A percentile compares a stretch with the other conserved stretches of the same genome.
Conservation (phyloP, 1,140 invertebrate genomes). For the Leptestheria dahalacensis region DNA sequence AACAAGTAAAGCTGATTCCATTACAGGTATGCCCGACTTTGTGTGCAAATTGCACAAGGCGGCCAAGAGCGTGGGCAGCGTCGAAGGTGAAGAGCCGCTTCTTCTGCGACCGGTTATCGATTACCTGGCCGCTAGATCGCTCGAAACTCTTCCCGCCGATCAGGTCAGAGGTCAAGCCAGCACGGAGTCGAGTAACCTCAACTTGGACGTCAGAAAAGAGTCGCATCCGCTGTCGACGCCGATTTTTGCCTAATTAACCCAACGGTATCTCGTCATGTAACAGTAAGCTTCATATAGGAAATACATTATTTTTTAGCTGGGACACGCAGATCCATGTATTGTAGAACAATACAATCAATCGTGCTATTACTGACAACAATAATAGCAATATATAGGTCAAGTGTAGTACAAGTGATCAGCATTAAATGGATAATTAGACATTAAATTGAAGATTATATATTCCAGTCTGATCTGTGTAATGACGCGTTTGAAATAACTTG, state of each 20-base stretch:
- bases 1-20: conserved; percentile 3
- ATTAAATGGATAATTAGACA: too few species aligned
- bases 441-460: too few species aligned
- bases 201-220: neutral
- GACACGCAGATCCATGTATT: too few species aligned
- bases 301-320: neutral
- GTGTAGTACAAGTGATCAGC: too few species aligned
- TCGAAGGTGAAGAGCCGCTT: neutral
- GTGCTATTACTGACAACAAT: too few species aligned
- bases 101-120: neutral
- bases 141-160: neutral
- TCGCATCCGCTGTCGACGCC: too few species aligned
- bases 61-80: conserved; percentile 17
- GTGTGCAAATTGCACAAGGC: conserved; percentile 34
- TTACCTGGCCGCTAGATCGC: neutral
- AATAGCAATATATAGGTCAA: too few species aligned
- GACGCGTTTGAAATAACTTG: too few species aligned
- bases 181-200: neutral
- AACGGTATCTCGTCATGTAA: too few species aligned
- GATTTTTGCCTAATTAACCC: neutral
- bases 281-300: neutral
- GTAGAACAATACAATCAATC: too few species aligned
- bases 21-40: conserved; percentile 33
- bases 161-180: neutral
- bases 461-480: too few species aligned